Conservation (phyloP, 2,797 vertebrate species). For the Cyclura pinguis region DNA sequence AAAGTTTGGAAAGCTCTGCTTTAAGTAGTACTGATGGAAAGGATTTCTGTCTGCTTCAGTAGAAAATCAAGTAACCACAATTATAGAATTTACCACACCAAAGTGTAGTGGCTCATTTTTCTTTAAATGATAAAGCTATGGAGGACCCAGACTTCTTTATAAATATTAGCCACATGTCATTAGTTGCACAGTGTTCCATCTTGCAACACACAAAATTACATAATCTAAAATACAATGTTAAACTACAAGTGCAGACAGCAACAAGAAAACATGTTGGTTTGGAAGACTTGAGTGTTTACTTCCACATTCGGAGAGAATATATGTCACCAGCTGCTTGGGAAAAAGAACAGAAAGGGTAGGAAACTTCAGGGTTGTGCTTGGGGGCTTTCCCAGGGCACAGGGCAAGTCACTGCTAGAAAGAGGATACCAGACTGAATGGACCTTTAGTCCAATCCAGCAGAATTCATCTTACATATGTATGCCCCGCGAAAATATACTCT, state of each 20-base stretch:
- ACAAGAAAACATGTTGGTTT: neutral
- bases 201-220: neutral
- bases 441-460: neutral
- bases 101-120: no score
- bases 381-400: neutral
- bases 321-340: neutral
- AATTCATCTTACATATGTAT: neutral
- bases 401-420: neutral
- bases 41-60: neutral
- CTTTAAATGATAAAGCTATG: neutral
- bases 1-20: no score
- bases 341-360: neutral
- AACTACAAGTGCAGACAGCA: neutral
- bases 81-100: neutral
- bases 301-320: neutral
- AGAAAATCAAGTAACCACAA: neutral
- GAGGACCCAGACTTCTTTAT: neutral
- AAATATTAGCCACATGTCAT: neutral
- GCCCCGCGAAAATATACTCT: no score
- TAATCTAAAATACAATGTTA: neutral
- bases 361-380: neutral
- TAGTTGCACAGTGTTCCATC: neutral
- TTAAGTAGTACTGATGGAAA: no score
- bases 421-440: neutral
- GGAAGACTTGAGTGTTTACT: neutral